Conservation (phyloP, 2,888 invertebrate species). For the Cephalotes varians region DNA sequence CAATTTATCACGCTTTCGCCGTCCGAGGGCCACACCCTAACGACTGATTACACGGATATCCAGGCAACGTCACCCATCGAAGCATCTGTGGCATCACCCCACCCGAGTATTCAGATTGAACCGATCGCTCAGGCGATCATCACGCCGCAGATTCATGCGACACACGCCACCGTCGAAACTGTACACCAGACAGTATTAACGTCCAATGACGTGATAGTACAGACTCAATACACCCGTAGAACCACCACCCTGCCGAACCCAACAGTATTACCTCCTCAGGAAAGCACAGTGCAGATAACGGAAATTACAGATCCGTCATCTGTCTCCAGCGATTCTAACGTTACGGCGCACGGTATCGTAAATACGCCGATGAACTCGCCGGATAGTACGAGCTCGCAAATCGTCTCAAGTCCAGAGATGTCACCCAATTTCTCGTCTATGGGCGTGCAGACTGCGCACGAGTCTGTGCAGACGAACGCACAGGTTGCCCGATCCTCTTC, state of each 20-base stretch:
- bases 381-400: slow-evolving; percentile 70
- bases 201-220: slow-evolving; percentile 83
- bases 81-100: slow-evolving; percentile 83
- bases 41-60: slow-evolving; percentile 81
- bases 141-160: slow-evolving; percentile 81
- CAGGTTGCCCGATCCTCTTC: slow-evolving; percentile 71
- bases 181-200: slow-evolving; percentile 84
- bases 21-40: slow-evolving; percentile 81
- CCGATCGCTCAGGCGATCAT: slow-evolving; percentile 83
- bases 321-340: slow-evolving; percentile 70
- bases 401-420: slow-evolving; percentile 75
- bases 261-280: slow-evolving; percentile 79
- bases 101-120: slow-evolving; percentile 81
- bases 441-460: slow-evolving; percentile 67
- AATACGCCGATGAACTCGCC: slow-evolving; percentile 70
- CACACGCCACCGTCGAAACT: slow-evolving; percentile 83
- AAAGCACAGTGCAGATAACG: slow-evolving; percentile 82
- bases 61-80: slow-evolving; percentile 82
- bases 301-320: slow-evolving; percentile 80
- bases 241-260: slow-evolving; percentile 83
- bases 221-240: slow-evolving; percentile 83
- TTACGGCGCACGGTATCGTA: slow-evolving; percentile 59
- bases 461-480: slow-evolving; percentile 65
- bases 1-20: slow-evolving; percentile 82
- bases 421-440: slow-evolving; percentile 73